phyloP scores from a whole-genome alignment of 2,888 invertebrate species.

The Cerceris ruficornis region DNA sequence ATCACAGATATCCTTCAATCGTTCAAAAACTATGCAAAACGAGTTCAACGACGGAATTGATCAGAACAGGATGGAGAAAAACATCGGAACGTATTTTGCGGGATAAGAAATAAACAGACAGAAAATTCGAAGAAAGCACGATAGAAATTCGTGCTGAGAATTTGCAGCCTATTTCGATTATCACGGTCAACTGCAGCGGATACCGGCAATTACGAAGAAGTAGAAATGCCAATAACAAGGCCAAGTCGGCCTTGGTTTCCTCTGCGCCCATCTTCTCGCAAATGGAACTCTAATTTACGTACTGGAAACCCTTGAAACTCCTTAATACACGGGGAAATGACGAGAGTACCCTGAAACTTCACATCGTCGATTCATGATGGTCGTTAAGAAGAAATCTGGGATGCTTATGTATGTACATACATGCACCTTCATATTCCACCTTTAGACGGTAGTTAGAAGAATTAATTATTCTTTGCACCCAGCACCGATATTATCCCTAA shows the following conservation, averaged over 20 bases:
- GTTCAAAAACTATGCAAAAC: too few species aligned
- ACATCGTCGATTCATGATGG: constrained; percentile 8
- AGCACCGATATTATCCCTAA: too few species aligned
- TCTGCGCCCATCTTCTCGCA: not conserved
- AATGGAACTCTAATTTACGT: not conserved
- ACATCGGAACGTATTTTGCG: not conserved
- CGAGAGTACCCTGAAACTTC: not conserved
- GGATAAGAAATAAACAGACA: not conserved
- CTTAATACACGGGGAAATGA: not conserved
- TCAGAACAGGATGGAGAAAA: too few species aligned
- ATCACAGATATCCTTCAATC: too few species aligned
- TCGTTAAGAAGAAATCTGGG: constrained; percentile 9
- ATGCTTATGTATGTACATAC: not conserved
- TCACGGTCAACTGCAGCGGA: not conserved
- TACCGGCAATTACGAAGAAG: not conserved
- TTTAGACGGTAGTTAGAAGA: too few species aligned
- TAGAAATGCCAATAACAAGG: not conserved
- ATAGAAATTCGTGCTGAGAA: not conserved
- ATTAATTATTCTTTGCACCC: too few species aligned
- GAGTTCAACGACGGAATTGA: too few species aligned
- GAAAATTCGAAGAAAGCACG: not conserved
- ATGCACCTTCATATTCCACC: not conserved
- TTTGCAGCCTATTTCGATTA: not conserved
- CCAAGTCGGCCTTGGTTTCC: not conserved
- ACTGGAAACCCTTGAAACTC: not conserved